Conservation (phyloP, 2,113 vertebrate species). For the Harpagus bidentatus region DNA sequence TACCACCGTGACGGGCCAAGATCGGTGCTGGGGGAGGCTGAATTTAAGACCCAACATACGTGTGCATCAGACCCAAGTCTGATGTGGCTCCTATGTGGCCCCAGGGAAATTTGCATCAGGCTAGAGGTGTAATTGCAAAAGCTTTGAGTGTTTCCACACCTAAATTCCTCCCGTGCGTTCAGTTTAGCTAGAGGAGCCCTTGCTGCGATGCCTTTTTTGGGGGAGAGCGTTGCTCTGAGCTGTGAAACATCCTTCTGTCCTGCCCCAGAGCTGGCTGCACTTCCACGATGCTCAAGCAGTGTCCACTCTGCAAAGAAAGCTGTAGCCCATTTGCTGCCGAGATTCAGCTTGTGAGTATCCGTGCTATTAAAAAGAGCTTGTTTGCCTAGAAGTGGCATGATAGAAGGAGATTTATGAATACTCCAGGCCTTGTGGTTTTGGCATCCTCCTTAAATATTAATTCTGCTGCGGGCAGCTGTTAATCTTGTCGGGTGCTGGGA, state of each 20-base stretch:
- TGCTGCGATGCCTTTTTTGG: rapidly evolving
- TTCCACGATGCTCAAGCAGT: not conserved
- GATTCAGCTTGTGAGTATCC: not conserved
- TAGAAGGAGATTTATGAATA: not conserved
- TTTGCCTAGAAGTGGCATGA: not conserved
- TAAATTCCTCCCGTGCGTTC: rapidly evolving
- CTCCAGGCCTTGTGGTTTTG: not conserved
- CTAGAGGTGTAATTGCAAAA: not conserved
- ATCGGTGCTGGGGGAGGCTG: rapidly evolving
- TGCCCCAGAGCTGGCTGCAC: not conserved
- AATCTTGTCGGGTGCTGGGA: not conserved
- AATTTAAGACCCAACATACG: not conserved
- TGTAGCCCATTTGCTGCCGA: not conserved
- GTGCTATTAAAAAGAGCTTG: not conserved
- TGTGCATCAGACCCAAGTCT: not conserved
- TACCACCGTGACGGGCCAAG: rapidly evolving
- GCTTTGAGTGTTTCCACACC: not conserved
- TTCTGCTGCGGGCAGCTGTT: not conserved
- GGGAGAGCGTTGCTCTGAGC: not conserved
- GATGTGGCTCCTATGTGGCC: not conserved
- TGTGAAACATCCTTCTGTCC: no score
- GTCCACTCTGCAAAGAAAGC: not conserved
- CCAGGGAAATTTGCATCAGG: not conserved
- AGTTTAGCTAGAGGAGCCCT: not conserved
- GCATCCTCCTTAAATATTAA: not conserved